Percentiles rank a stretch among this genome's conserved stretches.
Conservation (phyloP, 2,888 invertebrate genomes). For the Thecocarcelia acutangulata region DNA sequence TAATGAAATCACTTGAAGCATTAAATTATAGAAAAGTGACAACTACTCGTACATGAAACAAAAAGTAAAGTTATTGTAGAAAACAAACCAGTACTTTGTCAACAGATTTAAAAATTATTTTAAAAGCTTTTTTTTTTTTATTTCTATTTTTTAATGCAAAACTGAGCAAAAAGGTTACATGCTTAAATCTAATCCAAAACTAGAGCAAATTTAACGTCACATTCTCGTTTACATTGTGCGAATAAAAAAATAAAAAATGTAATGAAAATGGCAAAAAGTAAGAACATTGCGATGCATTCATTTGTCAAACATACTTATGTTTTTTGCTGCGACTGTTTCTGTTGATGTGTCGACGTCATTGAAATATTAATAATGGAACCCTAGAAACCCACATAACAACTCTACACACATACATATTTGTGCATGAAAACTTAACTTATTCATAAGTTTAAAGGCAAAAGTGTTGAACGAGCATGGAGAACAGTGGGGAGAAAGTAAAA, state of each 20-base stretch:
- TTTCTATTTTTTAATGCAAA: conserved; percentile 46
- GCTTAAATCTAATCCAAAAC: conserved; percentile 50
- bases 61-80: neutral
- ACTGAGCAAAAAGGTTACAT: conserved; percentile 40
- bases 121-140: conserved; percentile 21
- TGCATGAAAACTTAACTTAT: neutral
- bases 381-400: conserved; percentile 63
- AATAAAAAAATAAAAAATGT: neutral
- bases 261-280: neutral
- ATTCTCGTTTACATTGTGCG: conserved; percentile 59
- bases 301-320: neutral
- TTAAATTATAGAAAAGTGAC: neutral
- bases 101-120: conserved; percentile 2
- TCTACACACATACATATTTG: neutral
- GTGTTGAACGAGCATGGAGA: neutral
- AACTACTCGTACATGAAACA: too few relatives aligned
- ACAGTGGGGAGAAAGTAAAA: neutral
- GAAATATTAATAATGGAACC: conserved; percentile 63
- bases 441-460: neutral
- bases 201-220: conserved; percentile 67
- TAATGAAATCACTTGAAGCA: conserved; percentile 11
- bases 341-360: conserved; percentile 53
- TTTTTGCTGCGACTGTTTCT: conserved; percentile 22
- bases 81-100: conserved; percentile 9
- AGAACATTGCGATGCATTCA: conserved; percentile 6